phyloP scores from a whole-genome alignment of 2,888 invertebrate genomes.

The Cheilosia urbana region DNA sequence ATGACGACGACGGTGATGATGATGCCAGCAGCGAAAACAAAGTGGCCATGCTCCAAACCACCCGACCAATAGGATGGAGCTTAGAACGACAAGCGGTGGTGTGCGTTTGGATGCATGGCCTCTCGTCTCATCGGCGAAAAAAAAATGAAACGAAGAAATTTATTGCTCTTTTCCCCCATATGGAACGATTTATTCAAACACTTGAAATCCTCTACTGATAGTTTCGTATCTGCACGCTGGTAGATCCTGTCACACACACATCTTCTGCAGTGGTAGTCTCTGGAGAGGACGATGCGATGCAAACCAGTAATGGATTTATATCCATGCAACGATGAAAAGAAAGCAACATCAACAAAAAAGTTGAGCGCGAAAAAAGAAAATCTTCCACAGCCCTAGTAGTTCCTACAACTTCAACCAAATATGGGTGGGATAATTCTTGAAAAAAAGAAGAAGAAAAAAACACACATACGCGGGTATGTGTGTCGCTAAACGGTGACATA shows the following conservation, averaged over 20 bases:
- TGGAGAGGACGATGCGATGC: conserved; percentile 35
- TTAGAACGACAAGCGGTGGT: conserved; percentile 38
- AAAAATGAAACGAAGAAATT: conserved; percentile 54
- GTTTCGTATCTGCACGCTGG: conserved; percentile 66
- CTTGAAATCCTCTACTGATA: conserved; percentile 71
- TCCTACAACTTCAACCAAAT: conserved; percentile 15
- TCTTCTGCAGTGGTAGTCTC: conserved; percentile 43
- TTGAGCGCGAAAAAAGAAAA: conserved; percentile 18
- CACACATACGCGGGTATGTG: conserved; percentile 19
- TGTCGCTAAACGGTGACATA: conserved; percentile 56
- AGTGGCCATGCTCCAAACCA: conserved; percentile 46
- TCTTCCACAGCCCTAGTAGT: conserved; percentile 5
- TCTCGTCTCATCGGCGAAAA: conserved; percentile 58
- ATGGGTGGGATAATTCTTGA: background rate
- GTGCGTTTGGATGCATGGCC: conserved; percentile 47
- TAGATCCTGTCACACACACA: conserved; percentile 60
- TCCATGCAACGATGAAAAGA: conserved; percentile 39
- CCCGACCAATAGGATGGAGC: conserved; percentile 26
- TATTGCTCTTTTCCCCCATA: conserved; percentile 73
- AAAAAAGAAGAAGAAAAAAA: background rate
- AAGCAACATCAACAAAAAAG: conserved; percentile 54
- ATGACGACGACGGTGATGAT: conserved; percentile 48
- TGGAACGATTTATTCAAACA: conserved; percentile 74
- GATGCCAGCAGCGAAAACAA: conserved; percentile 49
- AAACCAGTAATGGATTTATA: conserved; percentile 65